Base-by-base conservation (phyloP, 1,140 invertebrate species). In the Micrasema minimum region DNA sequence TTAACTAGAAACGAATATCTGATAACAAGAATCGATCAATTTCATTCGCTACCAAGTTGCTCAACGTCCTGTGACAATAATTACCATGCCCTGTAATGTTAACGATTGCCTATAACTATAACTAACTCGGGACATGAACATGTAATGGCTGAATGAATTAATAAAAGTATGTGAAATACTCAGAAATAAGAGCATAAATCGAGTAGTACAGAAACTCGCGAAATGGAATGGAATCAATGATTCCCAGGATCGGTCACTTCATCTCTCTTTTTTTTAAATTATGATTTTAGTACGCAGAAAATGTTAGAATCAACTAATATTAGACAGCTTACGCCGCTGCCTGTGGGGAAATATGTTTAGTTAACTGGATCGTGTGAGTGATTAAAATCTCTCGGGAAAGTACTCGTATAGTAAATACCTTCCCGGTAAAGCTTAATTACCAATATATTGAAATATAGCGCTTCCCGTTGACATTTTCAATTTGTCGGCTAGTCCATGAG, bases 301-400 rank as follows among this genome's bases (percentile, higher is more conserved):
- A n/a, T n/a, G n/a, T n/a, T n/a, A n/a, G n/a, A n/a, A n/a, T n/a
- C n/a, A n/a, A n/a, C n/a, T n/a, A n/a, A n/a, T n/a, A n/a, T n/a
- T n/a, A n/a, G n/a, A n/a, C n/a, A n/a, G n/a, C n/a, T n/a, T n/a
- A n/a, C n/a, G n/a, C n/a, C n/a, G n/a, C n/a, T n/a, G n/a, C n/a
- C n/a, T 14, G 51, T 37, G 51, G 12, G 12, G 43, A 22, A 16
- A 6, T 5, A 35, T 31, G 26, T 55, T 31, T 31, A 31, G 26
- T n/a, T 55, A 55, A 55, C 51, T 55, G 16, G 51, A 55, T 55
- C 51, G 51, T 55, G 51, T 55, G 51, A 55, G 26, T 55, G 23
- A n/a, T 55, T 55, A 23, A 31, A 23, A 55, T 35, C 12, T 55
- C 26, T n/a, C 26, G 26, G 51, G 51, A 55, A 14, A 55, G 31